Conservation (phyloP, 2,797 vertebrate species). For the Furcifer pardalis region DNA sequence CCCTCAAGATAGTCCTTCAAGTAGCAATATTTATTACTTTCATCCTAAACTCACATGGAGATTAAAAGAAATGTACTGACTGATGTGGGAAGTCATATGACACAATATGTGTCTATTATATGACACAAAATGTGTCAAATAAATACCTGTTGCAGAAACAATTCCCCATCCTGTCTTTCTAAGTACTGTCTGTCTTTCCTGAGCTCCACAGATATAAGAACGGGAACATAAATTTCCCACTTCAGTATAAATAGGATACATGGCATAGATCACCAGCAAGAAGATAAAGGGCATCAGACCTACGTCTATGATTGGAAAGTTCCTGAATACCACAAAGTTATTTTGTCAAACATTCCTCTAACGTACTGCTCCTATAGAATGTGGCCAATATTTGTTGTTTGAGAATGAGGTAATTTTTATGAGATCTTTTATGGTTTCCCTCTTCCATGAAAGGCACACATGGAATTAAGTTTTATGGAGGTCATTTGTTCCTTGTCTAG, state of each 20-base stretch:
- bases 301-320: not conserved
- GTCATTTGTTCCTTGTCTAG: not conserved
- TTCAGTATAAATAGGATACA: not conserved
- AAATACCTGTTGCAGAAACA: constrained; percentile 13
- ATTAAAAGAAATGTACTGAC: not conserved
- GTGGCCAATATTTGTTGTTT: not conserved
- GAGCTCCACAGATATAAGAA: not conserved
- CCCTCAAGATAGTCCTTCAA: not conserved
- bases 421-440: not conserved
- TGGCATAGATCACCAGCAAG: not conserved
- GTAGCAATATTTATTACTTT: not conserved
- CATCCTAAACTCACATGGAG: not conserved
- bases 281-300: not conserved
- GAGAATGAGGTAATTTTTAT: not conserved
- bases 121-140: not conserved
- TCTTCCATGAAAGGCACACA: not conserved
- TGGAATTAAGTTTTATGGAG: not conserved
- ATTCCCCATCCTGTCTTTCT: not conserved
- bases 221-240: not conserved
- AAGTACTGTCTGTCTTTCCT: constrained; percentile 19
- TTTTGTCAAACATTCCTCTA: not conserved
- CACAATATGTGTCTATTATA: not conserved
- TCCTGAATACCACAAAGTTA: constrained; percentile 17
- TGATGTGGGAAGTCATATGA: not conserved
- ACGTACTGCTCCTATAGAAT: not conserved